phyloP scores from a whole-genome alignment of 2,113 vertebrate genomes.

The Pyxicephalus adspersus region DNA sequence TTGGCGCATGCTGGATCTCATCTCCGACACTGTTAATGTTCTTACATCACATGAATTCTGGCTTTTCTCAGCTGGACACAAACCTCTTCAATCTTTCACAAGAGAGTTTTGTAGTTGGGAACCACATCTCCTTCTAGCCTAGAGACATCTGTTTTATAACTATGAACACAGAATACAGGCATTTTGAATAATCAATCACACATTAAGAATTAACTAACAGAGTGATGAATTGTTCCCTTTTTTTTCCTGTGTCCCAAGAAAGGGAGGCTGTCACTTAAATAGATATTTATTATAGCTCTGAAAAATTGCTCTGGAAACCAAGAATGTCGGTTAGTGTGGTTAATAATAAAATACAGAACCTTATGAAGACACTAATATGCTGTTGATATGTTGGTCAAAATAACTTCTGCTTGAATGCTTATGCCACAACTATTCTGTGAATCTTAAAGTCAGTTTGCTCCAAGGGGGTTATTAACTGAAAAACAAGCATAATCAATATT shows the following conservation, averaged over 20 bases:
- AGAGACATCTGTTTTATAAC: conserved; percentile 57
- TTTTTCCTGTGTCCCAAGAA: conserved; percentile 26
- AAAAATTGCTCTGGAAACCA: conserved; percentile 30
- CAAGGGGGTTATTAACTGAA: too few relatives aligned
- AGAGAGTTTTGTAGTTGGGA: conserved; percentile 43
- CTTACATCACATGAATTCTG: conserved; percentile 56
- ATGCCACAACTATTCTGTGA: too few relatives aligned
- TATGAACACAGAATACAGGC: conserved; percentile 47
- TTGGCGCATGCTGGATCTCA: conserved; percentile 44
- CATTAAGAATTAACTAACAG: conserved; percentile 53
- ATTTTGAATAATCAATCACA: conserved; percentile 54
- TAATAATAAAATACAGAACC: conserved; percentile 10
- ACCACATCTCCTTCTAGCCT: conserved; percentile 39
- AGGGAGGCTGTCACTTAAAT: conserved; percentile 34
- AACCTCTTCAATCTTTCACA: conserved; percentile 52
- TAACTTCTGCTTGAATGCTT: background rate
- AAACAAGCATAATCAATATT: too few relatives aligned
- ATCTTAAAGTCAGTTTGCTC: too few relatives aligned
- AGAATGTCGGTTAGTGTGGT: conserved; percentile 23
- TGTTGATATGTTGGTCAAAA: conserved; percentile 17
- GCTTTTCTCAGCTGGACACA: conserved; percentile 54
- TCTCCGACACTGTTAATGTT: conserved; percentile 53
- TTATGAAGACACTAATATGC: conserved; percentile 29
- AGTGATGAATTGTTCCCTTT: conserved; percentile 46
- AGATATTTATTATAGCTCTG: conserved; percentile 40